These are phyloP conservation scores for Cettia cetti DNA, from an alignment of 2,113 vertebrate genomes.

Conservation along the genomic window DNA sequence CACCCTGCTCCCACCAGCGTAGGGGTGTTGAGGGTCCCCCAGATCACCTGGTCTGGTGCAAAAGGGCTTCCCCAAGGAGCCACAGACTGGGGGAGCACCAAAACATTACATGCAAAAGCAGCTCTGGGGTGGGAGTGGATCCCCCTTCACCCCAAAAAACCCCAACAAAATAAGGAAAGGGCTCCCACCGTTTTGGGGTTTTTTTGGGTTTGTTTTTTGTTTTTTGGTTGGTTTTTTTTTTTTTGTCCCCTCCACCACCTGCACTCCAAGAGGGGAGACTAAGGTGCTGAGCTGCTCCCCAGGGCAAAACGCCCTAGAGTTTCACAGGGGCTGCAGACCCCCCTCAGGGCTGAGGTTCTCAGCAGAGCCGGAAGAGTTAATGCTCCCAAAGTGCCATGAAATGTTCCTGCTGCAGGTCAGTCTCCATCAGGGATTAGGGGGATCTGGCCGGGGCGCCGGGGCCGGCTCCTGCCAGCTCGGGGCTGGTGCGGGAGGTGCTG, in stretches of 20 bases:
- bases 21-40: background rate
- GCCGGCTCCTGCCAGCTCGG: background rate
- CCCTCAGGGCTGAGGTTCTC: background rate
- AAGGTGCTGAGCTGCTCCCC: background rate
- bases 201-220: too few relatives aligned
- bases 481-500: background rate
- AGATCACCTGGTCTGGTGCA: rapidly evolving
- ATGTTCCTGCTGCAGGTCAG: constrained; percentile 41
- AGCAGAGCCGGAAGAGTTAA: background rate
- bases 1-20: rapidly evolving
- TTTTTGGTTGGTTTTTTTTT: too few relatives aligned
- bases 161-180: background rate
- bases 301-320: background rate
- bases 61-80: background rate
- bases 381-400: background rate
- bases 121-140: rapidly evolving
- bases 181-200: rapidly evolving
- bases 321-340: background rate
- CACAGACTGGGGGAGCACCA: rapidly evolving
- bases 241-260: background rate
- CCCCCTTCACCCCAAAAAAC: rapidly evolving
- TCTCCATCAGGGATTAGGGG: constrained; percentile 23
- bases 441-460: background rate
- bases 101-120: rapidly evolving
- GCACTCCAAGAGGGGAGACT: too few relatives aligned